Conservation (phyloP, 2,113 vertebrate genomes). For the Amia ocellicauda region DNA sequence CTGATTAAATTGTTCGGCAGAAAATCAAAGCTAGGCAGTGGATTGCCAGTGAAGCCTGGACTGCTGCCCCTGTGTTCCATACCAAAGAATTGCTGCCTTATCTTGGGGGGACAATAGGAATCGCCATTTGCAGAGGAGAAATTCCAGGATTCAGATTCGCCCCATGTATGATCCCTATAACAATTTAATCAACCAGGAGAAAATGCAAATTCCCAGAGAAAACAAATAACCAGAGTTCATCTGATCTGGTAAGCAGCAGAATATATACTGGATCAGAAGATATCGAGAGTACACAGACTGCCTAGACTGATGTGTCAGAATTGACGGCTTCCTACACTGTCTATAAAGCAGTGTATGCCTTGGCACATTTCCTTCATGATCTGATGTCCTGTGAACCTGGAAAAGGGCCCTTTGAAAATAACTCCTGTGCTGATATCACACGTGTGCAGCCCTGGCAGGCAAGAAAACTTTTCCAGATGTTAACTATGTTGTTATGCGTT, state of each 20-base stretch:
- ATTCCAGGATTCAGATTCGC: slow-evolving; percentile 12
- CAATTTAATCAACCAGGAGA: slow-evolving; percentile 3
- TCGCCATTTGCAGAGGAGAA: slow-evolving; percentile 12
- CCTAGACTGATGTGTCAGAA: background rate
- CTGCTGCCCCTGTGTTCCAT: slow-evolving; percentile 4
- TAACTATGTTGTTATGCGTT: slow-evolving; percentile 40
- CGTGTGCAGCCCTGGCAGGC: background rate
- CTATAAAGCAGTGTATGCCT: background rate
- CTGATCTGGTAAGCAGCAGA: background rate
- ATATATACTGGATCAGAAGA: background rate
- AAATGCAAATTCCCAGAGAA: slow-evolving; percentile 3
- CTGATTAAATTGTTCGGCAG: slow-evolving; percentile 16
- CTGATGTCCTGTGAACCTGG: slow-evolving; percentile 1
- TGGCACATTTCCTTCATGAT: background rate
- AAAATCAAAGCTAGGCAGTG: slow-evolving; percentile 21
- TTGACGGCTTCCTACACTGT: background rate
- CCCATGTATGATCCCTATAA: slow-evolving; percentile 8
- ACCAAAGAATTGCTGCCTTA: background rate
- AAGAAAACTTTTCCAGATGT: too few species aligned
- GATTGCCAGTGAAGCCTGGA: slow-evolving; percentile 27
- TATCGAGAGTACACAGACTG: background rate
- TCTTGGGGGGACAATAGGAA: slow-evolving; percentile 18
- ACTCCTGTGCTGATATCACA: slow-evolving; percentile 3
- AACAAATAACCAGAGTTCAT: background rate
- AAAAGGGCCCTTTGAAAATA: slow-evolving; percentile 2